These are phyloP conservation scores for Garrulus glandarius DNA, from an alignment of 2,797 vertebrate genomes.

Conservation along the genomic window DNA sequence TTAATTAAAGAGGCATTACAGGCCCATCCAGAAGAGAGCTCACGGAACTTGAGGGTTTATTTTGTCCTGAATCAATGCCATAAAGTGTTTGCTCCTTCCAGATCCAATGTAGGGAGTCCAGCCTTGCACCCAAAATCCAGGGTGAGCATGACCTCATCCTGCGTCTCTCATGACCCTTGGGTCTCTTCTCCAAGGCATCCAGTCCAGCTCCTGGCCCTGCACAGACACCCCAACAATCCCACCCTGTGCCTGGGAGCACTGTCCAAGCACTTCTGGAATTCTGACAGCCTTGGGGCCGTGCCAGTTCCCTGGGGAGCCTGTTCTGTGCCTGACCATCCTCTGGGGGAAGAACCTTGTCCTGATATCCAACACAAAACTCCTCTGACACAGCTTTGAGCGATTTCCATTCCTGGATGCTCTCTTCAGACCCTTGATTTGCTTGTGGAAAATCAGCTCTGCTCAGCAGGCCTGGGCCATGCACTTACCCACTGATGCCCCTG, in stretches of 20 bases:
- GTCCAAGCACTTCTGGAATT: background rate
- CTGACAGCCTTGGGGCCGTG: fast-evolving
- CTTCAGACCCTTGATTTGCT: background rate
- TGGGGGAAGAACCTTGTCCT: background rate
- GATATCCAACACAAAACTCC: background rate
- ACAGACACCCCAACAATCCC: background rate
- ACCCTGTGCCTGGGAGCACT: background rate
- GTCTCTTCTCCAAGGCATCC: background rate
- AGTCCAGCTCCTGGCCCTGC: background rate
- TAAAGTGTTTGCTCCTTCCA: background rate
- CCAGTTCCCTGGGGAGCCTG: background rate
- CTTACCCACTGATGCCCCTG: background rate
- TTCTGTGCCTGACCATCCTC: too few species aligned
- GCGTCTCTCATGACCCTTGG: background rate
- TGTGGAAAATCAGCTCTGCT: background rate
- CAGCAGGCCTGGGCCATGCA: fast-evolving
- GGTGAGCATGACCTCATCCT: background rate
- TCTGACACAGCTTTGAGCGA: background rate
- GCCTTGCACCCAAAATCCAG: background rate
- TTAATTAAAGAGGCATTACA: background rate
- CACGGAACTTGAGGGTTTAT: fast-evolving
- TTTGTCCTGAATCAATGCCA: background rate
- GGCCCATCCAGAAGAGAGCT: background rate
- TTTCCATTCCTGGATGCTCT: background rate
- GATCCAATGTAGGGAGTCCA: background rate